These are phyloP conservation scores for Drosophila paulistorum DNA, from an alignment of 1,140 invertebrate genomes.

Conservation along the genomic window DNA sequence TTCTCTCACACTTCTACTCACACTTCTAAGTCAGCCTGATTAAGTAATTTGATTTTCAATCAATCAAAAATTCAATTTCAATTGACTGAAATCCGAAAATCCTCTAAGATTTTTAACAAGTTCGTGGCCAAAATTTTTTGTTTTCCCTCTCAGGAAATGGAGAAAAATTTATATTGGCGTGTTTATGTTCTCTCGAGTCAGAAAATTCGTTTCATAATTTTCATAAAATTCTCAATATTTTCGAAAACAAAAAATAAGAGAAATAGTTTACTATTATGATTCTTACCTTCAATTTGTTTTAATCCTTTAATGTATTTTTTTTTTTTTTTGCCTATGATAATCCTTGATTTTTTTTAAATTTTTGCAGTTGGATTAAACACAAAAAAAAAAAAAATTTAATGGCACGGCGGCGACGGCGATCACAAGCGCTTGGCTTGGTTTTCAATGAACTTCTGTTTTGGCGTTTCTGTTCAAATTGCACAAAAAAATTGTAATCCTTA, in stretches of 20 bases:
- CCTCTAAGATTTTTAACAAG: too few species aligned
- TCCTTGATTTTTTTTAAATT: background rate
- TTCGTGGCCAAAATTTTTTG: too few species aligned
- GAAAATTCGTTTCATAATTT: too few species aligned
- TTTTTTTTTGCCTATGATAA: constrained; percentile 35
- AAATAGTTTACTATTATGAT: background rate
- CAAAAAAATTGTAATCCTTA: constrained; percentile 45
- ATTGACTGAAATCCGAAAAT: too few species aligned
- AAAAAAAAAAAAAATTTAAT: constrained; percentile 32
- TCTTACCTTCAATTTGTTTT: constrained; percentile 61
- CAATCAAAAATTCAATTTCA: too few species aligned
- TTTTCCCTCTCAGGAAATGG: too few species aligned
- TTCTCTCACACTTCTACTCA: too few species aligned
- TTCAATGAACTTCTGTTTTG: constrained; percentile 17
- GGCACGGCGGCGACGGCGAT: constrained; percentile 48
- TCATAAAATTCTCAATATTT: background rate
- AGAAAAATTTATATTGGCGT: too few species aligned
- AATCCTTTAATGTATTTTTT: constrained; percentile 47
- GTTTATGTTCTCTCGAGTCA: too few species aligned
- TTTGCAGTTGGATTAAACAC: background rate
- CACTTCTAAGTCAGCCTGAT: too few species aligned
- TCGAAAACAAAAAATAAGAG: background rate
- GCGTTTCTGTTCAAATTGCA: constrained; percentile 55
- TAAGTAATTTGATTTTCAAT: too few species aligned
- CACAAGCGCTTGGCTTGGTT: constrained; percentile 32